Base-by-base conservation (phyloP, 2,888 invertebrate genomes). In the Cerastis leucographa region DNA sequence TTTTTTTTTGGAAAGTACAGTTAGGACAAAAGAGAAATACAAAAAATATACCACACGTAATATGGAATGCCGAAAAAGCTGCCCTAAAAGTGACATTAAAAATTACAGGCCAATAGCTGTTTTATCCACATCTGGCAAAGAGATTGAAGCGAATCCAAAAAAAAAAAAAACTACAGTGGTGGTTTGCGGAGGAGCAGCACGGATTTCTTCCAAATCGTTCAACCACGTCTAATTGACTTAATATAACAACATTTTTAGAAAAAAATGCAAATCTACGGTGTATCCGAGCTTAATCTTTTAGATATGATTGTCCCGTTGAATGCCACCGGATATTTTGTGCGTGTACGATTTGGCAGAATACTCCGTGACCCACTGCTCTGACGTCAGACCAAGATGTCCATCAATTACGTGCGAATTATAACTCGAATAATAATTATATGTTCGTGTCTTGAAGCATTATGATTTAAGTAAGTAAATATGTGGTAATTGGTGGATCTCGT, bases 321-420 rank as follows among this genome's bases (percentile, higher is more conserved):
- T 69, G 59, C 64, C 29, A 74, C 56, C 56, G 51, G 62, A 29
- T 22, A 65, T 65, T 69, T 42, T 65, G 46, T 65, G 12, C 56
- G 70, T 72, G 56, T 42, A 70, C 40, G 12, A 76, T 80, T 83
- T 80, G 78, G 78, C 85, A 74, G 71, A 70, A 70, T 40, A 67
- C 81, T 64, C 46, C 51, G 71, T 67, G 70, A 51, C 72, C 70
- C 54, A 67, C n/a, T 72, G 59, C 19, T 59, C 25, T 77, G 71
- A 85, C 74, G 84, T 76, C 67, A 78, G 35, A 29, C n/a, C 46
- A 62, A 77, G 66, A 76, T 76, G 17, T 59, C 35, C 61, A 70
- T 64, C 59, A 67, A 76, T 78, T 62, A 69, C 49, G 49, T 66
- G 64, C 62, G 29, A 67, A 78, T 78, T 77, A 51, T 62, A 54